Evolutionary conservation across 2,888 invertebrate species (phyloP).

Genomic region (Hypena proboscidalis): DNA sequence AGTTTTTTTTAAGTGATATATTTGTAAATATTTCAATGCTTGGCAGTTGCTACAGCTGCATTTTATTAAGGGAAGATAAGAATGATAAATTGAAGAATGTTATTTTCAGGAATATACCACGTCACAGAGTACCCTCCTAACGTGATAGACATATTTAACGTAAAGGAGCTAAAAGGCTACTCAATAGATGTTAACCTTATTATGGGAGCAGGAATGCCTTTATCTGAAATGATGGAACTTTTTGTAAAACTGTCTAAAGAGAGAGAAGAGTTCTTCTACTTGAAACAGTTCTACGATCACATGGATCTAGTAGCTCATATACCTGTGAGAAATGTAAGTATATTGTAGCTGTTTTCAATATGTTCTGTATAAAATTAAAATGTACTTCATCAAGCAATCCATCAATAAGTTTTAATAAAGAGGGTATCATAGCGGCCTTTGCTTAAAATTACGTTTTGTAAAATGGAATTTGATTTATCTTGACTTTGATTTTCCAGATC

Average conservation of each 20-base stretch:
- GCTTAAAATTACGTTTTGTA: too few species aligned
- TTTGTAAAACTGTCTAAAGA: conserved; percentile 60
- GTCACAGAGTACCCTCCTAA: conserved; percentile 59
- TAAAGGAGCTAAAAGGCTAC: conserved; percentile 60
- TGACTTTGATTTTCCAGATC: too few species aligned
- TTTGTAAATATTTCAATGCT: too few species aligned
- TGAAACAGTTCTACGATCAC: conserved; percentile 86
- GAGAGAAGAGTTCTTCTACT: conserved; percentile 83
- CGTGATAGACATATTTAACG: conserved; percentile 66
- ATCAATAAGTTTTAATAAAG: too few species aligned
- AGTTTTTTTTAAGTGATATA: too few species aligned
- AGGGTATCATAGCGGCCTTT: too few species aligned
- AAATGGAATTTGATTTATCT: too few species aligned
- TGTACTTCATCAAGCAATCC: too few species aligned
- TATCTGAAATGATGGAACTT: conserved; percentile 69
- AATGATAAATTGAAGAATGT: too few species aligned
- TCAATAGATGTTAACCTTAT: conserved; percentile 65
- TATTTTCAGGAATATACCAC: conserved; percentile 65
- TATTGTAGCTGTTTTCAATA: background rate
- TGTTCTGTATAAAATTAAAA: too few species aligned
- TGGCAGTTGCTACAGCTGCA: too few species aligned
- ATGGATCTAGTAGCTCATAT: conserved; percentile 89
- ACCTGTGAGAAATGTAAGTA: conserved; percentile 90
- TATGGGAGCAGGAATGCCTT: conserved; percentile 65
- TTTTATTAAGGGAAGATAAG: too few species aligned